Evolutionary conservation across 2,888 invertebrate species (phyloP), one percentile per base, ranked within the genome.

Genomic region (Hermaeophaga mercurialis): DNA sequence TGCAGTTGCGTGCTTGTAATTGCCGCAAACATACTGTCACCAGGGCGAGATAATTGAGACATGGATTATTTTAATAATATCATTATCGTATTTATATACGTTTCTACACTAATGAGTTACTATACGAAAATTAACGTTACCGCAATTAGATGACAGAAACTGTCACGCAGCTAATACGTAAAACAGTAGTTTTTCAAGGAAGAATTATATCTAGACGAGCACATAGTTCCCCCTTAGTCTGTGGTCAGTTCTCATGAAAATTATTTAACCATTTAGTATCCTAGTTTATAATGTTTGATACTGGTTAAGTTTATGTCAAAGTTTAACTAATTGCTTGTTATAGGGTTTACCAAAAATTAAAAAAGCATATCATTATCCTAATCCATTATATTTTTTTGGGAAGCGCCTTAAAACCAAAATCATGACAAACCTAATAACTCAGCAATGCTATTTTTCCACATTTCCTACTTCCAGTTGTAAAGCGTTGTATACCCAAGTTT

Each of bases 1-100:
- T 58, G 17, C 19, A 18, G 31, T 68, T 58, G 67, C 67, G 64
- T 68, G 67, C 54, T 44, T 53, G 52, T 66, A 68, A 68, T 66
- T 64, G 56, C 62, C 41, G 43, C 62, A 66, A 55, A 62, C 61
- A 31, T 50, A 58, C 65, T 66, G 66, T 66, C 66, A 66, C 59
- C 66, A 66, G 54, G 61, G 49, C 49, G 55, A 56, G 34, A 52
- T 61, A 61, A 61, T 61, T 61, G 61, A 61, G 61, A 58, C 61
- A 54, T 56, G 61, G 61, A 61, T 58, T 61, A 61, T 61, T 61
- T 58, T 61, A 61, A 61, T 61, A 61, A 56, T 55, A 56, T 56
- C 61, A 53, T 58, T 61, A 56, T 49, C 55, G 48, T 38, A 46
- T 50, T 46, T 58, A 58, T 58, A 45, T n/a, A n/a, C 11, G 38